These are phyloP conservation scores for Aricia artaxerxes DNA, from an alignment of 2,888 invertebrate genomes.

Conservation along the genomic window DNA sequence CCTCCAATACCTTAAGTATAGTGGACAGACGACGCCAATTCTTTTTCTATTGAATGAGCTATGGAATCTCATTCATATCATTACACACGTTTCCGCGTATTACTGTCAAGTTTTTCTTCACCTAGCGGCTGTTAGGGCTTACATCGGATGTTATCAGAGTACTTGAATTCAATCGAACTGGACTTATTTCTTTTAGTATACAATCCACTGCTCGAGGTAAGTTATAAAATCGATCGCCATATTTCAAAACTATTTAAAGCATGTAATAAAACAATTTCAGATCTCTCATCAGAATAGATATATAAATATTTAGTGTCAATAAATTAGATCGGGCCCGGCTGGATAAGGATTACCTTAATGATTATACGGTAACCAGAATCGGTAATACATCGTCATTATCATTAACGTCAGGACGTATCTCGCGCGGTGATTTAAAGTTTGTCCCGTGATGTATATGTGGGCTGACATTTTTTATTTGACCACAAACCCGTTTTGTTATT, in stretches of 20 bases:
- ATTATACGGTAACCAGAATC: slow-evolving; percentile 31
- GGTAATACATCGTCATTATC: slow-evolving; percentile 31
- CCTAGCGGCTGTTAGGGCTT: not conserved
- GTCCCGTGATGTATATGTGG: slow-evolving; percentile 31
- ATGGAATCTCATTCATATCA: slow-evolving; percentile 44
- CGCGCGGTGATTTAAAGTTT: slow-evolving; percentile 31
- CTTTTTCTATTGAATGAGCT: slow-evolving; percentile 41
- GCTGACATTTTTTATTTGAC: slow-evolving; percentile 32
- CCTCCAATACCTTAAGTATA: slow-evolving; percentile 36
- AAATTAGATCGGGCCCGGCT: slow-evolving; percentile 27
- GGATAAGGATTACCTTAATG: slow-evolving; percentile 33
- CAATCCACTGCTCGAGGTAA: not conserved
- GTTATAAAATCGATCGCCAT: not conserved
- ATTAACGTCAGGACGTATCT: slow-evolving; percentile 30
- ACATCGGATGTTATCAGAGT: not conserved
- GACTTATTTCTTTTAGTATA: not conserved
- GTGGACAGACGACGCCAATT: slow-evolving; percentile 36
- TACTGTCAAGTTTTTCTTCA: slow-evolving; percentile 36
- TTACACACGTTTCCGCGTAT: slow-evolving; percentile 37
- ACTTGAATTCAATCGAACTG: slow-evolving; percentile 6
- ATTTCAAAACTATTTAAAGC: not conserved
- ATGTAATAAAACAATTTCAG: not conserved
- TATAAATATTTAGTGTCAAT: slow-evolving; percentile 30
- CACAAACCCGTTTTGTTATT: slow-evolving; percentile 19
- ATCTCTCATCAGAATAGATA: slow-evolving; percentile 13